phyloP scores from a whole-genome alignment of 2,888 invertebrate species.

The Tinea trinotella region DNA sequence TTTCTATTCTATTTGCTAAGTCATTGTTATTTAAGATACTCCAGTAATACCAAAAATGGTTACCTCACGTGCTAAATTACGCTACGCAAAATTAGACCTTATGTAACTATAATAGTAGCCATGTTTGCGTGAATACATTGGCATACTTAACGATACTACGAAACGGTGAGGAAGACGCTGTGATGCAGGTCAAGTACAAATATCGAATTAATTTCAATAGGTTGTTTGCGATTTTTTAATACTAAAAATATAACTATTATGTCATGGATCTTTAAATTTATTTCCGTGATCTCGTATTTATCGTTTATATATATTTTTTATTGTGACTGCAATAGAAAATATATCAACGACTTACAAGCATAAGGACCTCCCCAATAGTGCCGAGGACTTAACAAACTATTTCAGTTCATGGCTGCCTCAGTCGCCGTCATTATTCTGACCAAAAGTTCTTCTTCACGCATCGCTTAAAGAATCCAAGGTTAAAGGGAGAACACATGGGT shows the following conservation, averaged over 20 bases:
- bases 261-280: too few relatives aligned
- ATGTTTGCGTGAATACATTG: background rate
- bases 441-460: too few relatives aligned
- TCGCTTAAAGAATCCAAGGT: too few relatives aligned
- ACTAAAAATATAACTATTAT: background rate
- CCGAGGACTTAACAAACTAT: too few relatives aligned
- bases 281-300: too few relatives aligned
- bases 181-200: slow-evolving; percentile 4
- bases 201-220: background rate
- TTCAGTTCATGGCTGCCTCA: too few relatives aligned
- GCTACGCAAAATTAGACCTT: background rate
- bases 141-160: slow-evolving; percentile 26
- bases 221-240: background rate
- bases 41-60: background rate
- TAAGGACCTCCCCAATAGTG: too few relatives aligned
- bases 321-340: too few relatives aligned
- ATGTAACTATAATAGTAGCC: background rate
- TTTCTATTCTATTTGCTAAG: background rate
- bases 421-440: too few relatives aligned
- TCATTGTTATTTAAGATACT: background rate
- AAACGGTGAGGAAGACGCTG: slow-evolving; percentile 37
- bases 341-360: too few relatives aligned
- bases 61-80: background rate
- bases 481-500: too few relatives aligned
- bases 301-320: too few relatives aligned